Percentiles rank a stretch among this genome's conserved stretches.
phyloP scores from a whole-genome alignment of 2,888 invertebrate genomes.

The Callimorpha dominula region DNA sequence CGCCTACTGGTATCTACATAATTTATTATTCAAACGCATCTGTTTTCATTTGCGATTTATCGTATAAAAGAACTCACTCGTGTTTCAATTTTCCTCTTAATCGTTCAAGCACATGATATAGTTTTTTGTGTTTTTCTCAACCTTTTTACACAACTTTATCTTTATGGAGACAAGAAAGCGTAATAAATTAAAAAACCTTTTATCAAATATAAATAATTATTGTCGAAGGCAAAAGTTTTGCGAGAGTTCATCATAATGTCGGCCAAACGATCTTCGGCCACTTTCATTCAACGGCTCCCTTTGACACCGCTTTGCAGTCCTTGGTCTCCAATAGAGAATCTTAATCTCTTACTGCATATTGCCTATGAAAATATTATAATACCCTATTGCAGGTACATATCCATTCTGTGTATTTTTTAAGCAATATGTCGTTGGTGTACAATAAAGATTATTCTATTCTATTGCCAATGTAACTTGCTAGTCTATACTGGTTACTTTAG shows the following conservation, averaged over 20 bases:
- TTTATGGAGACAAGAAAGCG: neutral
- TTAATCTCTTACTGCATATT: too few species aligned
- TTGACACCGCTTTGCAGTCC: too few species aligned
- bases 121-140: neutral
- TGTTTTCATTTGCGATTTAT: slow-evolving; percentile 50
- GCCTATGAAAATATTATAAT: too few species aligned
- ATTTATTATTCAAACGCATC: slow-evolving; percentile 54
- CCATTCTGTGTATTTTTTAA: too few species aligned
- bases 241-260: neutral
- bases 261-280: too few species aligned
- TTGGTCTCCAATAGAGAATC: too few species aligned
- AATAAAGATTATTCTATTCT: neutral
- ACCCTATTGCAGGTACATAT: too few species aligned
- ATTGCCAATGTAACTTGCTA: neutral
- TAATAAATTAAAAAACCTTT: neutral
- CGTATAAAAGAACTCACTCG: slow-evolving; percentile 28
- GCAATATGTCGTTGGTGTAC: too few species aligned
- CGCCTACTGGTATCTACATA: slow-evolving; percentile 27
- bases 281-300: too few species aligned
- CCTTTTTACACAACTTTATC: neutral
- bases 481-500: too few species aligned
- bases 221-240: neutral
- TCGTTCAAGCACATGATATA: neutral
- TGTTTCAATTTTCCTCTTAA: slow-evolving; percentile 8
- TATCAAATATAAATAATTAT: neutral